Evolutionary conservation across 2,113 vertebrate species (phyloP).

Genomic region (Anthoscopus minutus): DNA sequence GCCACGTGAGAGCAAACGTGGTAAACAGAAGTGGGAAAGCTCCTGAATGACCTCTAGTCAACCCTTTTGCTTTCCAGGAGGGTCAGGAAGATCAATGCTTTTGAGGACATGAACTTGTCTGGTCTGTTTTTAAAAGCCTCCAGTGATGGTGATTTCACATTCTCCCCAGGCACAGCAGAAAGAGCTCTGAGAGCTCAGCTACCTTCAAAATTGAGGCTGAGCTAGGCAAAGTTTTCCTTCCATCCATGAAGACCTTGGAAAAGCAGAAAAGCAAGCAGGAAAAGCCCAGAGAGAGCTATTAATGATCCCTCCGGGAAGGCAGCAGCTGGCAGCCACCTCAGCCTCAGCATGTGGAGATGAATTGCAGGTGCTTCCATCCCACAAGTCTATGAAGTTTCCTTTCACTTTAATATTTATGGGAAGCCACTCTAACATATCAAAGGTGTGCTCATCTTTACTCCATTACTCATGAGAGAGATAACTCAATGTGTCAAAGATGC

Average conservation of each 20-base stretch:
- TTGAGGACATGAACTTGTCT: neutral
- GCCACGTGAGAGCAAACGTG: neutral
- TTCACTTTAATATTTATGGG: conserved; percentile 56
- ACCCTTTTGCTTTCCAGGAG: neutral
- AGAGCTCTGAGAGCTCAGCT: neutral
- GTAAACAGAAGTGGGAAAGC: neutral
- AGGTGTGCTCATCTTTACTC: conserved; percentile 34
- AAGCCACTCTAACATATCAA: conserved; percentile 49
- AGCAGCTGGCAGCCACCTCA: neutral
- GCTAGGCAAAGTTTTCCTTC: neutral
- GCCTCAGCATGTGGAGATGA: neutral
- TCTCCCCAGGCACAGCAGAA: neutral
- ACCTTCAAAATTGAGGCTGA: neutral
- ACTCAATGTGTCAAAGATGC: conserved; percentile 32
- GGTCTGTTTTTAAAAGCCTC: neutral
- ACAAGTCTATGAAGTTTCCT: conserved; percentile 29
- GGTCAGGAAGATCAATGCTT: neutral
- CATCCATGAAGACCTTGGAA: neutral
- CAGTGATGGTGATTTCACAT: neutral
- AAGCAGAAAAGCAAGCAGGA: neutral
- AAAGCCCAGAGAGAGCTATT: neutral
- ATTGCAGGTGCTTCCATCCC: conserved; percentile 18
- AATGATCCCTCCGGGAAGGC: neutral
- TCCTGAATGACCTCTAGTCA: neutral
- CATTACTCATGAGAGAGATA: conserved; percentile 39